Percentiles rank a stretch among this genome's conserved stretches.
Conservation (phyloP, 2,797 vertebrate species). For the Cephalopachus bancanus region DNA sequence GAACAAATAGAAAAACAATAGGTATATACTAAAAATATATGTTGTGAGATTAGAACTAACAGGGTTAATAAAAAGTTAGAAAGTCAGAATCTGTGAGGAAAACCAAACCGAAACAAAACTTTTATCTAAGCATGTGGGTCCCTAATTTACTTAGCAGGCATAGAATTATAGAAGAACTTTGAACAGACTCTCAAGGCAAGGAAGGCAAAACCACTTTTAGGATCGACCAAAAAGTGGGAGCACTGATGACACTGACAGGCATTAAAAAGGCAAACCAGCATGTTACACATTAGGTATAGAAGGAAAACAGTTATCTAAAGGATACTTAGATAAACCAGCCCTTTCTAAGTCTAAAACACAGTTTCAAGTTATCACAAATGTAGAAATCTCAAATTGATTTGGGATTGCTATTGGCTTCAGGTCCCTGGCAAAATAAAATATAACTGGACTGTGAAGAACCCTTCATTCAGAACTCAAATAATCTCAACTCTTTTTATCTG, state of each 20-base stretch:
- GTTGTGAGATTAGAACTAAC: background rate
- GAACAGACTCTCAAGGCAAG: background rate
- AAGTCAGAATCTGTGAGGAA: background rate
- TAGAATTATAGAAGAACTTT: conserved; percentile 11
- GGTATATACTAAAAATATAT: background rate
- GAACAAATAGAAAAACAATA: background rate
- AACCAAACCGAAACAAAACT: background rate
- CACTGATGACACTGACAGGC: background rate
- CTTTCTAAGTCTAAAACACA: background rate
- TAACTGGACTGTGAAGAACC: background rate
- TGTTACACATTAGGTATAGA: accelerated
- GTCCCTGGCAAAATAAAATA: background rate
- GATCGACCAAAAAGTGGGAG: background rate
- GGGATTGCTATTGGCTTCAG: background rate
- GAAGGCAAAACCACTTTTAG: background rate
- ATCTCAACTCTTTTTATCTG: background rate
- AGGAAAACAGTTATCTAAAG: background rate
- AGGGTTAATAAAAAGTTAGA: background rate
- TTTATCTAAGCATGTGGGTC: background rate
- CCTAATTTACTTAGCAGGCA: background rate
- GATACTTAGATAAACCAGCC: background rate
- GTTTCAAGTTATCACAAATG: background rate
- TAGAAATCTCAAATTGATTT: background rate
- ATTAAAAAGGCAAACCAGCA: background rate
- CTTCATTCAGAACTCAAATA: background rate